Evolutionary conservation across 1,140 invertebrate genomes (phyloP), one percentile per base, ranked within the genome.

Genomic region (Scaptodrosophila lebanonensis): DNA sequence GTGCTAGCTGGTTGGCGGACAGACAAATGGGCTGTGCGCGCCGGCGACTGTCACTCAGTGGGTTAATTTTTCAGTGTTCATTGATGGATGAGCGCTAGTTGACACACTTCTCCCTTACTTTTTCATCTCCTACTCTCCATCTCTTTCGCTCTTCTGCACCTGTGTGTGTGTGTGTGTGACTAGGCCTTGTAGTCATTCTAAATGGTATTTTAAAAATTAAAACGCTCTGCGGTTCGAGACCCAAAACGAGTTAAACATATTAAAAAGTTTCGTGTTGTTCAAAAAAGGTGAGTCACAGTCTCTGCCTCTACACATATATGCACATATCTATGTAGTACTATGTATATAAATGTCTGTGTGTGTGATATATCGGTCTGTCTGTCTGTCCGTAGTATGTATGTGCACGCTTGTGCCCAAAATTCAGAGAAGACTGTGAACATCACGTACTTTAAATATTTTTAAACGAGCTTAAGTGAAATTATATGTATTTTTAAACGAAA

Each of bases 401-500:
- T 44, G 35, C 3, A 3, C 3, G 8, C 29, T 32, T 58, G 53
- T 33, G 50, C 43, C 9, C 2, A 39, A 68, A 79, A 79, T 62
- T 49, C 75, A 57, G 60, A 7, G 43, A 60, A 79, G 68, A 69
- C 73, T 68, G 70, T 79, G 53, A 59, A 73, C 75, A 69, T 53
- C 73, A 79, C 73, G 73, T 79, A 82, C 68, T 66, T 82, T 79
- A 79, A 79, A 79, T 82, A 79, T 75, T 70, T 82, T 79, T 75
- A 73, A 79, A 60, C 59, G 45, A 73, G 75, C 73, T 79, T 66
- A 79, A 79, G 75, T 61, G 61, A 65, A 75, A 70, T 73, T 69
- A 66, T 68, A 66, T 58, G 72, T 53, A 48, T 43, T n/a, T n/a
- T n/a, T n/a, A n/a, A n/a, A n/a, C 13, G 42, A 27, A 6, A 43